Base-by-base conservation (phyloP, 92 coral and sea anemone genomes). In the Pocillopora grandis region DNA sequence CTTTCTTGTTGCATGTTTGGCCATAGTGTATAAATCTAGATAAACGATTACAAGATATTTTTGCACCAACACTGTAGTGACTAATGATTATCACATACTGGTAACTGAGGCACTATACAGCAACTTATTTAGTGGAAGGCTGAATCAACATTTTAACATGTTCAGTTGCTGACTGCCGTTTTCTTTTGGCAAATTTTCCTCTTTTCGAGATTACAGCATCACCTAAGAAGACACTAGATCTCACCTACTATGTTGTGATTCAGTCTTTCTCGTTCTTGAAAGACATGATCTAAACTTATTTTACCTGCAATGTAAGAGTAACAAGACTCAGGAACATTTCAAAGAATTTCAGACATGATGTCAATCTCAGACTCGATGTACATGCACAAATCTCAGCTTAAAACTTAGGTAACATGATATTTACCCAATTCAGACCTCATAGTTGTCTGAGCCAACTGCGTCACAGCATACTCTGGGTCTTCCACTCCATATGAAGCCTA, bases 401-500 rank as follows among this genome's bases (percentile, higher is more conserved):
- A 42, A 0, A 63, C 5, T 13, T 37, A 18, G 36, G 18, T 36
- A 33, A 13, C 56, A 1, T 17, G 15, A 63, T 20, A 33, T 83
- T 33, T 83, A 96, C 99, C 99, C 75, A 96, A 66, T 81, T 96
- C 99, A 70, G 99, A 96, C 88, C 99, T 94, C 99, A 96, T 96
- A 12, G 99, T 96, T 33, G 99, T 96, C 84, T 96, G 99, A 33
- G 99, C 99, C 52, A 96, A 84, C 79, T 96, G 99, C 3, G 97
- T 94, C 3, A 96, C 98, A 48, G 99, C 99, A 90, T 89, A 96
- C 86, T 96, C 99, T 36, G 98, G 95, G 71, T 96, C 99, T 71
- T 96, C 99, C 62, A 94, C 98, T 63, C 99, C 99, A 91, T 96
- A 96, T 14, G 99, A 96, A 23, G 99, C 98, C 99, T 96, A 61